Base-by-base conservation (phyloP, 2,888 invertebrate genomes). In the Perizoma affinitatum region DNA sequence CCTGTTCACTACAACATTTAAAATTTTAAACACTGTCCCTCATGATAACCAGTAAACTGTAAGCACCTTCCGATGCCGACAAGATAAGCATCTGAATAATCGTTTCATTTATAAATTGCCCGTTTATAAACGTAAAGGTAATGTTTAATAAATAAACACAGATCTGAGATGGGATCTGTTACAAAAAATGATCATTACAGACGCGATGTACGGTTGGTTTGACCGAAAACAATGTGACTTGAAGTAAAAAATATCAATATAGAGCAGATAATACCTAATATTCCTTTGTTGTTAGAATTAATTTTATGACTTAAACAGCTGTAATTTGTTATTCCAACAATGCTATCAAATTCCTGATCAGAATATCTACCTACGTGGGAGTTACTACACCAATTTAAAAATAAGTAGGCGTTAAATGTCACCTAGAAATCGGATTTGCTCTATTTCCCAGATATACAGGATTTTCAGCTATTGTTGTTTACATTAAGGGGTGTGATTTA, bases 101-200 rank as follows among this genome's bases (percentile, higher is more conserved):
- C 83, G 85, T 87, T 88, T 89, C 86, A 88, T 90, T 90, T 88
- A 83, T 86, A 87, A 87, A 88, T 89, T 86, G 84, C 81, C 83
- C 73, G 82, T 63, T 84, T 86, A 84, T 86, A 84, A 83, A 84
- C 72, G 79, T 80, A 79, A 81, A 74, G 74, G 51, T 53, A 66
- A 61, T 65, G 65, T 67, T 65, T 65, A 65, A 67, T 68, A 67
- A 65, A 66, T 68, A 71, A 73, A 75, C 75, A 78, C 76, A 71
- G 76, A 79, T 81, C 82, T 79, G 74, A 79, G 83, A 86, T 86
- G 74, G 76, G 77, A 79, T 79, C 79, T 81, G 67, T 72, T 75
- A 73, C 78, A 62, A 84, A 85, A 87, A 86, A 86, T 85, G 80
- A 84, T 86, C 81, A 82, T 83, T 83, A 84, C 83, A 67, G 68